Conservation (phyloP, 2,888 invertebrate species). For the Polydrusus tereticollis region DNA sequence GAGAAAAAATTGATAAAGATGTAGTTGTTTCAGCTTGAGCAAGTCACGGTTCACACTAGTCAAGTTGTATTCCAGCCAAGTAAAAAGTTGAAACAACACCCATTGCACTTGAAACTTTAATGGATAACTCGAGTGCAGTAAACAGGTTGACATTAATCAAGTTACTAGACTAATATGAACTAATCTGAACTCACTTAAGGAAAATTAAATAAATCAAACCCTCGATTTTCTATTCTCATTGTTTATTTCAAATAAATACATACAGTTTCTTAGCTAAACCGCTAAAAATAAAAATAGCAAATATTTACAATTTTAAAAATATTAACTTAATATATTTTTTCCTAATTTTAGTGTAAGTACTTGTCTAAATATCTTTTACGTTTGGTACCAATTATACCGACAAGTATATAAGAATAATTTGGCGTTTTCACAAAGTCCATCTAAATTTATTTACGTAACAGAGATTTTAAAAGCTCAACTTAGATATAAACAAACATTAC, state of each 20-base stretch:
- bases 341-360: conserved; percentile 37
- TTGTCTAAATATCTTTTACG: conserved; percentile 16
- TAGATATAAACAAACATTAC: too few relatives aligned
- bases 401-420: not conserved
- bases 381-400: not conserved
- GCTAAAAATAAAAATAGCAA: conserved; percentile 45
- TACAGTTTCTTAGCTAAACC: conserved; percentile 31
- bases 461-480: not conserved
- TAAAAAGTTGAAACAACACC: too few relatives aligned
- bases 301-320: conserved; percentile 45
- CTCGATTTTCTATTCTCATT: not conserved
- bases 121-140: too few relatives aligned
- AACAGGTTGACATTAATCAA: too few relatives aligned
- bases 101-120: too few relatives aligned
- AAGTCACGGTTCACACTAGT: too few relatives aligned
- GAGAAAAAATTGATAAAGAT: too few relatives aligned
- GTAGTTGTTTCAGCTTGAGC: too few relatives aligned
- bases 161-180: not conserved
- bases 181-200: not conserved
- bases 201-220: not conserved
- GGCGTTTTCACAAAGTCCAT: conserved; percentile 69
- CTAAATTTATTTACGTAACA: not conserved
- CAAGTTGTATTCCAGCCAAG: too few relatives aligned
- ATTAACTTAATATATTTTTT: conserved; percentile 34
- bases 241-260: conserved; percentile 49